Evolutionary conservation across 2,797 vertebrate species (phyloP).

Genomic region (Craterocephalus amniculus): DNA sequence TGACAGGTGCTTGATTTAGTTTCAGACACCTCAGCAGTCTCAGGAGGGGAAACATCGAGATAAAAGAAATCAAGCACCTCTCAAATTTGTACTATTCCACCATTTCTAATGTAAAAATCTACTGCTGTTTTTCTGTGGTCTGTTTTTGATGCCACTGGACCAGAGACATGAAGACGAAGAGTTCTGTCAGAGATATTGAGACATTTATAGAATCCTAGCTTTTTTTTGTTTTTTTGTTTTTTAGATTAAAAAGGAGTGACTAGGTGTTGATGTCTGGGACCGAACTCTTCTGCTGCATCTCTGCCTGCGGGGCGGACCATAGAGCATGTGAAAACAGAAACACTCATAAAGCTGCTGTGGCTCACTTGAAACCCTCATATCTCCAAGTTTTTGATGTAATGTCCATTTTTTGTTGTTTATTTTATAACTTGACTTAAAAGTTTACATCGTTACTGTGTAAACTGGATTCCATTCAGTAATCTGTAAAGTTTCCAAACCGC

Average conservation of each 20-base stretch:
- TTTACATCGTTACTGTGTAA: constrained; percentile 58
- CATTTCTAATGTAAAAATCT: constrained; percentile 65
- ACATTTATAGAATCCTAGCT: background rate
- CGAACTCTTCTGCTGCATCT: constrained; percentile 24
- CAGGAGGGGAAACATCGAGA: constrained; percentile 36
- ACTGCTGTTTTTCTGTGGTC: constrained; percentile 73
- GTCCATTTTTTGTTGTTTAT: constrained; percentile 46
- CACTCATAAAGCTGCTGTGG: constrained; percentile 73
- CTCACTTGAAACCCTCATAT: constrained; percentile 61
- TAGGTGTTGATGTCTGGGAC: constrained; percentile 1
- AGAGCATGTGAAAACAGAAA: constrained; percentile 77
- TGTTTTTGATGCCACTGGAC: constrained; percentile 46
- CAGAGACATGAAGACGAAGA: constrained; percentile 44
- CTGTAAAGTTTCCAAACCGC: constrained; percentile 69
- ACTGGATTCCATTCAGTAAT: constrained; percentile 40
- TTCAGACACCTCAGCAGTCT: constrained; percentile 17
- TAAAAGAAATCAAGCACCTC: constrained; percentile 41
- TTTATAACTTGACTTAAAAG: constrained; percentile 27
- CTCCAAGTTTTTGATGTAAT: constrained; percentile 30
- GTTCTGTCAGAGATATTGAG: constrained; percentile 18
- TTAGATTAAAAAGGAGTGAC: constrained; percentile 33
- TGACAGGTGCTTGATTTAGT: constrained; percentile 54
- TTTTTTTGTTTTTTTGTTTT: constrained; percentile 40
- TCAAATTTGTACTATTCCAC: constrained; percentile 60
- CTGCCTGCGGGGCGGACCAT: constrained; percentile 53